These are phyloP conservation scores for Halictus quadricinctus DNA, from an alignment of 2,888 invertebrate genomes.

Conservation along the genomic window DNA sequence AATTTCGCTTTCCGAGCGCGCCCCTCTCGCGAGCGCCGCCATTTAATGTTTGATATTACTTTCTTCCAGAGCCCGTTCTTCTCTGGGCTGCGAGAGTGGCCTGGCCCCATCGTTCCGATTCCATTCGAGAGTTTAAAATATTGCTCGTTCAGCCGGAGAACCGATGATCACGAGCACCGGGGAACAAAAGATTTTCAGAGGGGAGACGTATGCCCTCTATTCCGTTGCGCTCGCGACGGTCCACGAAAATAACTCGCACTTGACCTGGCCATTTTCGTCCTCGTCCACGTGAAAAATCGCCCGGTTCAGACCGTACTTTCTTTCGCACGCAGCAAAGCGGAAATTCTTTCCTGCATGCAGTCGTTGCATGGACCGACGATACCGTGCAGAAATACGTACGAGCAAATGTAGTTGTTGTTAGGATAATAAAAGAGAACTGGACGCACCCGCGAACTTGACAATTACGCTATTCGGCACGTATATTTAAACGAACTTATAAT, in stretches of 20 bases:
- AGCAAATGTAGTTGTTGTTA: too few species aligned
- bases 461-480: too few species aligned
- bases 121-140: not conserved
- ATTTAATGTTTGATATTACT: conserved; percentile 55
- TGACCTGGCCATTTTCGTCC: conserved; percentile 47
- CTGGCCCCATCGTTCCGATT: not conserved
- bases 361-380: not conserved
- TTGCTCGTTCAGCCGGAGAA: conserved; percentile 1
- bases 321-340: conserved; percentile 47
- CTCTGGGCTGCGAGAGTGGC: too few species aligned
- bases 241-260: conserved; percentile 64
- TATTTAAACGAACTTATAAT: too few species aligned
- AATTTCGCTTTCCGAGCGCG: conserved; percentile 24
- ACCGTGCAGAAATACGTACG: not conserved
- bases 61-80: conserved; percentile 13
- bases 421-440: too few species aligned
- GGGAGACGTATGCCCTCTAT: conserved; percentile 20
- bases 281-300: conserved; percentile 57
- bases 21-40: not conserved
- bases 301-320: conserved; percentile 43
- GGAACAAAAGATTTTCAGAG: not conserved
- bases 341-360: conserved; percentile 53
- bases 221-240: conserved; percentile 48
- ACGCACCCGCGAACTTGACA: too few species aligned
- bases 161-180: not conserved